Base-by-base conservation (phyloP, 1,140 invertebrate genomes). In the Drosophila erecta region DNA sequence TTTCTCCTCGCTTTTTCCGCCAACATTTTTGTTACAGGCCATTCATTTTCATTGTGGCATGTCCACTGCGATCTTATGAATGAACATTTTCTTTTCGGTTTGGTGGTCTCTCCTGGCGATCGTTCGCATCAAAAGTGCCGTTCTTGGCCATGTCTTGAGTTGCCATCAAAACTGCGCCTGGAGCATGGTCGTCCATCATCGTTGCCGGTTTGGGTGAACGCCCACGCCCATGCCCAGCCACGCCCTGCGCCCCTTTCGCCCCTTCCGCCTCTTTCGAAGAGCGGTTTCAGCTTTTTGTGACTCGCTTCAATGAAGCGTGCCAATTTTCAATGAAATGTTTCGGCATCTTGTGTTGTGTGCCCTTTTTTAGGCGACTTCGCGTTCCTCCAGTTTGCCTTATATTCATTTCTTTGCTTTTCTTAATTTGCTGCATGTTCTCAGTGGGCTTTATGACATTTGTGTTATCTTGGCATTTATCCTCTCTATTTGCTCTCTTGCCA, bases 321-420 rank as follows among this genome's bases (percentile, higher is more conserved):
- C 84, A 89, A 80, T 84, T 90, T 78, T 76, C 67, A 84, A 79
- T 87, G 84, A 89, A 89, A 87, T 76, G 76, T 79, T 87, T 87
- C 79, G 79, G 83, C 67, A 41, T 89, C 76, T 83, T 87, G 47
- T 79, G 57, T 72, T 69, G 47, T 66, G 43, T 64, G 60, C 22
- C 65, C 43, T 53, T 79, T 70, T 73, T 79, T 37, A 43, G 66
- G 2, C 17, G 33, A 14, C 40, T 20, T 54, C 38, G 30, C 44
- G 60, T 37, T 53, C 17, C 47, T 79, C 59, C 51, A 27, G 56
- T 62, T 74, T 62, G 5, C 20, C 35, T 43, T 56, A 14, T 22
- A 44, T 51, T 30, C 38, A 10, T 56, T 54, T 38, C 56, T 76
- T 60, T 59, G 40, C 67, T 67, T 72, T 59, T 27, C 40, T 61